phyloP scores from a whole-genome alignment of 2,113 vertebrate species.

The Coreoperca whiteheadi region DNA sequence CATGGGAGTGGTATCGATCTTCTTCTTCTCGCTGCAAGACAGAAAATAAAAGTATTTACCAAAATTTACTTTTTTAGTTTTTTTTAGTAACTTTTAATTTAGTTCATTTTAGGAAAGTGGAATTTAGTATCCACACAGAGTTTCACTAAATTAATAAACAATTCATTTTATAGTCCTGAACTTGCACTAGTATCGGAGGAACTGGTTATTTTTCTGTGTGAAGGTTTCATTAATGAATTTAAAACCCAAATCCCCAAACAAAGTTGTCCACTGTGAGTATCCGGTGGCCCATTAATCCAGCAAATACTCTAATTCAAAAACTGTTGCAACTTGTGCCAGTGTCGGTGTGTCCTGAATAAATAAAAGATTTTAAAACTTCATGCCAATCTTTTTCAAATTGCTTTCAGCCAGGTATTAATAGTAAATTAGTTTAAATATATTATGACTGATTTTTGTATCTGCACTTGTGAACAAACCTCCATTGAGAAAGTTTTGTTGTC shows the following conservation, averaged over 20 bases:
- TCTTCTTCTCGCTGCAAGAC: background rate
- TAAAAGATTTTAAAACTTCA: background rate
- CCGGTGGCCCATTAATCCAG: background rate
- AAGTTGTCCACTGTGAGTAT: background rate
- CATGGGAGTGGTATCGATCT: background rate
- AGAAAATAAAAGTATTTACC: conserved; percentile 1
- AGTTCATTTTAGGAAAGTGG: background rate
- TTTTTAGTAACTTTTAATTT: too few relatives aligned
- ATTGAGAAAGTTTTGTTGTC: background rate
- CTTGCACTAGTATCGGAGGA: background rate
- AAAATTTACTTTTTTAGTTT: background rate
- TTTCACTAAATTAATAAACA: background rate
- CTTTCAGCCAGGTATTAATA: background rate
- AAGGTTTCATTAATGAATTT: background rate
- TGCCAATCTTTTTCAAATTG: background rate
- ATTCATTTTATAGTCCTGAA: background rate
- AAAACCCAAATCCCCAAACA: background rate
- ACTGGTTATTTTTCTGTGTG: background rate
- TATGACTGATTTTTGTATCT: background rate
- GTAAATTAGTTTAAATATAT: background rate
- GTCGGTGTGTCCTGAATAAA: background rate
- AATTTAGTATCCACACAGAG: background rate
- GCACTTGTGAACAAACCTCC: background rate
- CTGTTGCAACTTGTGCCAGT: background rate
- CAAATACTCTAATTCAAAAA: background rate